Evolutionary conservation across 2,113 vertebrate species (phyloP).

Genomic region (Nicator chloris): DNA sequence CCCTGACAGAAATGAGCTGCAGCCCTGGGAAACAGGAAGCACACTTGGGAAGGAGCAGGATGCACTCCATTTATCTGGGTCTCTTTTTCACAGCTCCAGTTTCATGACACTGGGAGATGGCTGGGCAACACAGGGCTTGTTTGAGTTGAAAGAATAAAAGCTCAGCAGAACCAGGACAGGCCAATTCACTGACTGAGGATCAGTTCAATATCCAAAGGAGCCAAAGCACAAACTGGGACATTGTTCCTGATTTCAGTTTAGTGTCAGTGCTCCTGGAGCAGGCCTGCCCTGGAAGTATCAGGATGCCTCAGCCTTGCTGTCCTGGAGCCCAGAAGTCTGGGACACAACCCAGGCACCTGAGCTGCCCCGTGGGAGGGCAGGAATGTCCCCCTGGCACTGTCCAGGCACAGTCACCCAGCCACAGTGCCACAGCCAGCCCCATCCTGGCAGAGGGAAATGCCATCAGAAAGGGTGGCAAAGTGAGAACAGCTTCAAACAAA

Average conservation of each 20-base stretch:
- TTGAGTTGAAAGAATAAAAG: not conserved
- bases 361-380: not conserved
- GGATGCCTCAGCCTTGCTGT: not conserved
- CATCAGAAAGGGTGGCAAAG: not conserved
- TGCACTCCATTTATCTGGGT: not conserved
- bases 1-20: not conserved
- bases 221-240: not conserved
- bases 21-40: slow-evolving; percentile 30
- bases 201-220: not conserved
- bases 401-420: not conserved
- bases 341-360: not conserved
- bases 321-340: not conserved
- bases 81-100: not conserved
- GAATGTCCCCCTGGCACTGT: not conserved
- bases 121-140: not conserved
- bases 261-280: not conserved
- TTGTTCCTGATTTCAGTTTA: not conserved
- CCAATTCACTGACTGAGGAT: not conserved
- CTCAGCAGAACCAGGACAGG: not conserved
- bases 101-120: not conserved
- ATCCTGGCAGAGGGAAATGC: not conserved
- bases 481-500: not conserved
- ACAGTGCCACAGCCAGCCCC: not conserved
- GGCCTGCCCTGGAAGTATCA: not conserved
- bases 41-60: not conserved